Percentiles rank a stretch among this genome's conserved stretches.
These are phyloP conservation scores for Pithys albifrons DNA, from an alignment of 2,113 vertebrate species.

Conservation along the genomic window DNA sequence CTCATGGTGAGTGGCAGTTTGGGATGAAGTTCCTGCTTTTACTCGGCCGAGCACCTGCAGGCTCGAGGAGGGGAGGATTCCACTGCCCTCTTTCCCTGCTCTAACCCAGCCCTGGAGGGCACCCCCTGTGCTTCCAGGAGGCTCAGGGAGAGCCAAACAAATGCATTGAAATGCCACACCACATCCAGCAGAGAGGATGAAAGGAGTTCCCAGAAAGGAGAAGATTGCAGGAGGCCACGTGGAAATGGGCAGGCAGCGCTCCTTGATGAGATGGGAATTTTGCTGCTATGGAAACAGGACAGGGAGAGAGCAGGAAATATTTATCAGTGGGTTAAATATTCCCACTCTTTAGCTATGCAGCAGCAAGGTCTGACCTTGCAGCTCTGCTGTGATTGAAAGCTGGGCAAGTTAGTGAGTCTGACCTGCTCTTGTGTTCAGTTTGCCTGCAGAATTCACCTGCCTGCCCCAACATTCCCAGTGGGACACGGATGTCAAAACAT, in stretches of 20 bases:
- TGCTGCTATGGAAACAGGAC: constrained; percentile 34
- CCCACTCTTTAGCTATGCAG: background rate
- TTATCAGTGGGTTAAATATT: constrained; percentile 2
- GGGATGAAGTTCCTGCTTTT: background rate
- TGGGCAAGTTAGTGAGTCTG: background rate
- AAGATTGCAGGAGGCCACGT: background rate
- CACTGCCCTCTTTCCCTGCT: background rate
- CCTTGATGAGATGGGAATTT: constrained; percentile 6
- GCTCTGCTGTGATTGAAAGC: background rate
- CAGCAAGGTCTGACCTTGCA: background rate
- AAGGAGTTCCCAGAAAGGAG: background rate
- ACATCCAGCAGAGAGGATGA: background rate
- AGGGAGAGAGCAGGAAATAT: background rate
- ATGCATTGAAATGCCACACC: background rate
- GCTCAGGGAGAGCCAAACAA: background rate
- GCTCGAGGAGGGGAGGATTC: background rate
- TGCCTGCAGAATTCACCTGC: background rate
- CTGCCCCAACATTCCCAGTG: background rate
- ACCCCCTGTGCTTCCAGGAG: background rate
- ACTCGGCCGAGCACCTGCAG: background rate
- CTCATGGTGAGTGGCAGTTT: rapidly evolving
- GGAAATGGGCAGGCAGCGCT: background rate
- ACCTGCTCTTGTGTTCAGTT: background rate
- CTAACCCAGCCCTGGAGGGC: background rate
- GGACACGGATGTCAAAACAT: background rate